phyloP scores from a whole-genome alignment of 1,140 invertebrate genomes.

The Carposina sasakii region DNA sequence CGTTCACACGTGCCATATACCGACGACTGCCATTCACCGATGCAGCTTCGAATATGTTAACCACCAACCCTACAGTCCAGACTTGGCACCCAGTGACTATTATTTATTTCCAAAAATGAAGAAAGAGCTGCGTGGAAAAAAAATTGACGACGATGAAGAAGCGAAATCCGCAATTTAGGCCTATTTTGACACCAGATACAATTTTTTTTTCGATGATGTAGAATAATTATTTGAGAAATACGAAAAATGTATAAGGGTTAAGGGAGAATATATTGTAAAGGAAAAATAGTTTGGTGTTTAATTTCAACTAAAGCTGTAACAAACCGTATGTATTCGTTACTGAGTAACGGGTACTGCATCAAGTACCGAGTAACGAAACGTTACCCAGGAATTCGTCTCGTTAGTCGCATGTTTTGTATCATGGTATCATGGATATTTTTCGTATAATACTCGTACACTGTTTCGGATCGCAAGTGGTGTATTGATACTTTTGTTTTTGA shows the following conservation, averaged over 20 bases:
- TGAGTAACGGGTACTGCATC: too few species aligned
- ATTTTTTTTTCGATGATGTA: conserved; percentile 38
- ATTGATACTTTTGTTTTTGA: too few species aligned
- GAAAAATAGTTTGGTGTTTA: too few species aligned
- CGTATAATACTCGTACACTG: too few species aligned
- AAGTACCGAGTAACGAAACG: too few species aligned
- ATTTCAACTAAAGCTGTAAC: too few species aligned
- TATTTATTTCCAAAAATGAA: conserved; percentile 11
- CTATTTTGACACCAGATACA: conserved; percentile 37
- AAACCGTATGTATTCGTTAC: too few species aligned
- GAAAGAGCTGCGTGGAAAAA: conserved; percentile 13
- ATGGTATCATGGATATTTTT: too few species aligned
- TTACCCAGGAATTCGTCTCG: too few species aligned
- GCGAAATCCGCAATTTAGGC: conserved; percentile 17
- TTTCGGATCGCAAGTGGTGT: too few species aligned
- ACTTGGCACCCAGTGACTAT: conserved; percentile 25
- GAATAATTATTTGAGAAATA: conserved; percentile 39
- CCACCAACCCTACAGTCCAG: conserved; percentile 11
- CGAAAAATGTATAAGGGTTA: conserved; percentile 39
- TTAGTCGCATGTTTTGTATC: too few species aligned
- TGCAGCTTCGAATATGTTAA: conserved; percentile 38
- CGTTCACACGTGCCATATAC: conserved; percentile 31
- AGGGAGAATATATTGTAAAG: conserved; percentile 16
- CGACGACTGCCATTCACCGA: conserved; percentile 40
- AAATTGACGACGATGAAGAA: conserved; percentile 14